A percentile compares a stretch with the other conserved stretches of the same genome.
Evolutionary conservation across 2,113 vertebrate genomes (phyloP).

Genomic region (Microtus ochrogaster): DNA sequence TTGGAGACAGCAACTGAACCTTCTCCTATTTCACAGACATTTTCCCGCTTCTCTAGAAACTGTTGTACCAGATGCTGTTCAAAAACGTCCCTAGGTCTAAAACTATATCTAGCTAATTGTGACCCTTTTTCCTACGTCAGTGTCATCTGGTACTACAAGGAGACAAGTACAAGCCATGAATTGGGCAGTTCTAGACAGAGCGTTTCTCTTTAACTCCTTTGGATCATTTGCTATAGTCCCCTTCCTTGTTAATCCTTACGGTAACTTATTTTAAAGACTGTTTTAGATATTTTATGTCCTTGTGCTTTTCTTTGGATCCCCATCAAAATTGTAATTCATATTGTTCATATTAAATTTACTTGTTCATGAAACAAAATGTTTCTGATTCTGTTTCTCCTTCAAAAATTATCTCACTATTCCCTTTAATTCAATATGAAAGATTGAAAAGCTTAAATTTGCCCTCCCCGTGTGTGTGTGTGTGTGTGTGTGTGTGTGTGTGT

Average conservation of each 20-base stretch:
- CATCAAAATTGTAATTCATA: neutral
- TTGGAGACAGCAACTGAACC: neutral
- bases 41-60: neutral
- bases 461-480: neutral
- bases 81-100: neutral
- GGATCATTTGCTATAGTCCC: neutral
- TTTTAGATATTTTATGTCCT: slow-evolving; percentile 41
- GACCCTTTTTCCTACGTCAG: neutral
- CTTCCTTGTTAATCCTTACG: neutral
- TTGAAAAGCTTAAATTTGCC: neutral
- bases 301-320: slow-evolving; percentile 28
- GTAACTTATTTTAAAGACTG: slow-evolving; percentile 16
- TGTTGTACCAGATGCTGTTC: neutral
- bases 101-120: neutral
- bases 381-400: neutral
- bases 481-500: neutral
- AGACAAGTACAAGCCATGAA: neutral
- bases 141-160: neutral
- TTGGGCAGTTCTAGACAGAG: neutral
- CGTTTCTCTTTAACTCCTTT: neutral
- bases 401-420: neutral
- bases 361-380: slow-evolving; percentile 21
- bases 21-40: neutral
- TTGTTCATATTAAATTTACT: slow-evolving; percentile 13
- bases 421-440: neutral